Percentiles rank a stretch among this genome's conserved stretches.
Conservation (phyloP, 1,140 invertebrate genomes). For the Tachypleus tridentatus region DNA sequence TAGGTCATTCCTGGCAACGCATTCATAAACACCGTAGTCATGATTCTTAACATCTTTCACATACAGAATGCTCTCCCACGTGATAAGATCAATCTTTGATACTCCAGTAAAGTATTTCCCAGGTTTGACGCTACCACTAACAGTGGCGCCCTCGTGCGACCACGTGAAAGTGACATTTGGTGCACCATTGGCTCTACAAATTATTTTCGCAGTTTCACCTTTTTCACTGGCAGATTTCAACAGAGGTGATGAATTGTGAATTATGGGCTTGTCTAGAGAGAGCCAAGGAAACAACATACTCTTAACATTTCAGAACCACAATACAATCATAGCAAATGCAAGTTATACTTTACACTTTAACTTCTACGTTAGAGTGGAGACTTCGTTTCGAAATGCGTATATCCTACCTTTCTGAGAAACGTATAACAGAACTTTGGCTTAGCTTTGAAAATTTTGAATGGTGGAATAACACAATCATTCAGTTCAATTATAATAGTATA, state of each 20-base stretch:
- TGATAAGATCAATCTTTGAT: slow-evolving; percentile 47
- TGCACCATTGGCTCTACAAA: slow-evolving; percentile 66
- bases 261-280: slow-evolving; percentile 65
- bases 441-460: no score
- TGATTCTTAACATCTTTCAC: slow-evolving; percentile 62
- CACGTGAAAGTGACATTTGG: slow-evolving; percentile 73
- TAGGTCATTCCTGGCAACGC: slow-evolving; percentile 71
- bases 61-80: slow-evolving; percentile 66
- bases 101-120: slow-evolving; percentile 54
- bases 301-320: no score
- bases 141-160: slow-evolving; percentile 52
- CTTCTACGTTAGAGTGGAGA: no score
- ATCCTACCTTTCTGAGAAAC: no score
- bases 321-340: no score
- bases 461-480: no score
- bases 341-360: no score
- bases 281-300: neutral
- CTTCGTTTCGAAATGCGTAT: no score
- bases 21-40: slow-evolving; percentile 86
- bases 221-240: slow-evolving; percentile 77
- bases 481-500: no score
- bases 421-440: no score
- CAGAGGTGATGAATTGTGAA: slow-evolving; percentile 64
- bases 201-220: slow-evolving; percentile 62
- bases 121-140: slow-evolving; percentile 41